Base-by-base conservation (phyloP, 2,888 invertebrate species). In the Rugalucina vietnamica region DNA sequence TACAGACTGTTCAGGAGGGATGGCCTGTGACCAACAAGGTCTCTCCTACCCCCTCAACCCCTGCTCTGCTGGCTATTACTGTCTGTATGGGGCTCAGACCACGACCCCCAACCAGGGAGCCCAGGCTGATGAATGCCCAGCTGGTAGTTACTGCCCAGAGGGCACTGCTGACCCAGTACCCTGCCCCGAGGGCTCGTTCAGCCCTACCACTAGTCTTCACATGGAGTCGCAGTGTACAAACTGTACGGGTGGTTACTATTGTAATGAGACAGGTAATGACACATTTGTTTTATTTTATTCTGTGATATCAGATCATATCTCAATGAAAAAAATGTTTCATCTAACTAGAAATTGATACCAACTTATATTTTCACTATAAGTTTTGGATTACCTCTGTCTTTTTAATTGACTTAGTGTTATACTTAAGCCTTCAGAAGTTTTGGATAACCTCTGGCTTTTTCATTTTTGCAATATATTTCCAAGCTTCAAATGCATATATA, bases 231-330 rank as follows among this genome's bases (percentile, higher is more conserved):
- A 94, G 77, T 94, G 94, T 88, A 87, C 92, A 21, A 93, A 94
- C 89, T 94, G 94, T 89, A 94, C 94, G 18, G 93, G 93, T 75
- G 94, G 94, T 1, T 90, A 88, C 82, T 93, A 88, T 90, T 94
- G 94, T 86, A 93, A 93, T 87, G 84, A 85, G 32, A 94, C 94
- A 88, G 94, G 94, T 92, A 74, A 69, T 76, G 50, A 50, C 32
- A 8, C n/a, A n/a, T n/a, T n/a, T n/a, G n/a, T n/a, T n/a, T n/a
- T n/a, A n/a, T n/a, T n/a, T n/a, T n/a, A n/a, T n/a, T n/a, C n/a
- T n/a, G n/a, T n/a, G n/a, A n/a, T n/a, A n/a, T n/a, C n/a, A n/a
- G n/a, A n/a, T n/a, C n/a, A n/a, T n/a, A n/a, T n/a, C n/a, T n/a
- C n/a, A n/a, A n/a, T n/a, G n/a, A n/a, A n/a, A n/a, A n/a, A n/a